Evolutionary conservation across 2,113 vertebrate genomes (phyloP).

Genomic region (Pongo abelii): DNA sequence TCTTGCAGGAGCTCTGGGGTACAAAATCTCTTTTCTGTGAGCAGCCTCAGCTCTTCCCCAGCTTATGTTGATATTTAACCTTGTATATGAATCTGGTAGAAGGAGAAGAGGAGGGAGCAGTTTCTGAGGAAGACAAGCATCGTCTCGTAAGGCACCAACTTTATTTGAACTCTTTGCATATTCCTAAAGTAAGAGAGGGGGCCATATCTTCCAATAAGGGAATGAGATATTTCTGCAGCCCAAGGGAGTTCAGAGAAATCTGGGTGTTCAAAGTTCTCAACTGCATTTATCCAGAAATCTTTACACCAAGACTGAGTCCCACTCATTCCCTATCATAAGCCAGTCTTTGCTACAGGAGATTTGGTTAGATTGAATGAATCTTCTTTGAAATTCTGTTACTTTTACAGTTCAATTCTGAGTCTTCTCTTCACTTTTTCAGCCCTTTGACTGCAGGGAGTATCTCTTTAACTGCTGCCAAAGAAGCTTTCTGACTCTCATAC

Average conservation of each 20-base stretch:
- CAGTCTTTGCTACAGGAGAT: neutral
- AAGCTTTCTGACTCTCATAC: neutral
- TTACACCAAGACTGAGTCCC: neutral
- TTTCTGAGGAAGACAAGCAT: neutral
- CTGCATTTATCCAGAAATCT: neutral
- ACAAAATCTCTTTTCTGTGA: neutral
- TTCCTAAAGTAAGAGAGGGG: neutral
- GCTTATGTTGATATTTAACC: neutral
- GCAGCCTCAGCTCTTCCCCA: neutral
- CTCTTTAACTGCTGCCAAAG: neutral
- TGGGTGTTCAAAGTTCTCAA: neutral
- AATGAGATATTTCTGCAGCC: neutral
- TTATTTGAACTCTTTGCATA: neutral
- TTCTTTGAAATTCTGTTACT: neutral
- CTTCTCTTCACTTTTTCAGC: neutral
- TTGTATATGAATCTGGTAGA: neutral
- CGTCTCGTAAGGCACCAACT: neutral
- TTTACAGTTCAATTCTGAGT: neutral
- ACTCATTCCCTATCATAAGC: neutral
- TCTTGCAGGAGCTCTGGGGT: neutral
- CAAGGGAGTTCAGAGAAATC: neutral
- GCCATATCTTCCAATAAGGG: neutral
- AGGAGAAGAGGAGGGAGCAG: neutral
- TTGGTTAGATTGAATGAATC: neutral
- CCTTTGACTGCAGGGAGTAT: neutral